phyloP scores from a whole-genome alignment of 2,113 vertebrate genomes.

The Saiga tatarica region DNA sequence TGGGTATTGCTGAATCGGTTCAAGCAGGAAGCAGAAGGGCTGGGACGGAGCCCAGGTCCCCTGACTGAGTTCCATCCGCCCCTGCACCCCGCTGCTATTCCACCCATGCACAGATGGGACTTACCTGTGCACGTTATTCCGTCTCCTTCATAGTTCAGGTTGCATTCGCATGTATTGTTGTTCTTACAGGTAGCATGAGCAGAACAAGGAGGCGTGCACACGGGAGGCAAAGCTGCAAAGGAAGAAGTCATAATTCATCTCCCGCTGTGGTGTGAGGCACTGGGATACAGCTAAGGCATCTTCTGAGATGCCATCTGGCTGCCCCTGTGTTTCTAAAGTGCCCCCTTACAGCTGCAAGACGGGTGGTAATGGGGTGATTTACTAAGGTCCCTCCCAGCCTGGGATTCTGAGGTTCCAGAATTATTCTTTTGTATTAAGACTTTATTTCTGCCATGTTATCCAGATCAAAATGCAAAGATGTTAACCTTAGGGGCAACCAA shows the following conservation, averaged over 20 bases:
- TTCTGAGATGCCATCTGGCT: neutral
- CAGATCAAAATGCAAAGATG: neutral
- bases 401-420: neutral
- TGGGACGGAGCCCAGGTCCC: neutral
- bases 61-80: rapidly evolving
- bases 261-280: rapidly evolving
- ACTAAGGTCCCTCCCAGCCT: neutral
- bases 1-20: neutral
- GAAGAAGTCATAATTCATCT: neutral
- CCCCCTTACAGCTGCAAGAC: neutral
- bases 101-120: neutral
- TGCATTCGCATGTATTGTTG: slow-evolving; percentile 92
- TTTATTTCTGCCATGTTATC: neutral
- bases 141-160: slow-evolving; percentile 89
- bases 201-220: slow-evolving; percentile 89
- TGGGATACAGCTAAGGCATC: neutral
- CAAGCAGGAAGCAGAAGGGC: neutral
- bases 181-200: slow-evolving; percentile 85
- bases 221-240: slow-evolving; percentile 74
- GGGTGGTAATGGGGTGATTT: neutral
- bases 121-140: slow-evolving; percentile 91
- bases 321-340: neutral
- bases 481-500: neutral
- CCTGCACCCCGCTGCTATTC: rapidly evolving
- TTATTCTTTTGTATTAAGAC: neutral